Evolutionary conservation across 1,140 invertebrate genomes (phyloP).

Genomic region (Lasioglossum baleicum): DNA sequence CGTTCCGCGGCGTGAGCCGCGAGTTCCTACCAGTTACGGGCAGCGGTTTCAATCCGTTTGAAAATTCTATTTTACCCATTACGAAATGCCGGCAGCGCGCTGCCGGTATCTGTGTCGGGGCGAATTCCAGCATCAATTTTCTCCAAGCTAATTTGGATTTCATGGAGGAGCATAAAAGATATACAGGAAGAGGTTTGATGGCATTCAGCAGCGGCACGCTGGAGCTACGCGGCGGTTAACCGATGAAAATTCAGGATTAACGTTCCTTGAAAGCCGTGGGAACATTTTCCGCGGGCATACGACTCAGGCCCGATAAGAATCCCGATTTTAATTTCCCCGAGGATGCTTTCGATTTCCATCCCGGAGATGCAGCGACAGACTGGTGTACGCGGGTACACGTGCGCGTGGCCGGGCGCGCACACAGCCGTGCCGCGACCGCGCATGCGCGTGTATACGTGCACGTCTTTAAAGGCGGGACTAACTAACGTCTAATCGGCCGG

Average conservation of each 20-base stretch:
- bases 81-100: slow-evolving; percentile 17
- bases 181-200: neutral
- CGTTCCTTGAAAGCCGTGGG: slow-evolving; percentile 32
- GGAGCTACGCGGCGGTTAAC: slow-evolving; percentile 31
- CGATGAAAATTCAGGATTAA: slow-evolving; percentile 36
- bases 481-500: slow-evolving; percentile 58
- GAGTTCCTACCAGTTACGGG: neutral
- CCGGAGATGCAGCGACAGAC: too few species aligned
- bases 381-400: neutral
- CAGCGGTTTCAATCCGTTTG: slow-evolving; percentile 9
- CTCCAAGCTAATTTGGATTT: slow-evolving; percentile 27
- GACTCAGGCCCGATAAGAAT: slow-evolving; percentile 19
- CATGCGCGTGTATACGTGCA: neutral
- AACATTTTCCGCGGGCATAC: slow-evolving; percentile 17
- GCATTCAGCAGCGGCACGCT: too few species aligned
- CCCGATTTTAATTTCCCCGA: slow-evolving; percentile 21
- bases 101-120: neutral
- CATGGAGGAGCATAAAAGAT: slow-evolving; percentile 2
- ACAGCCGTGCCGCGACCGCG: too few species aligned
- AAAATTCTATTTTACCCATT: slow-evolving; percentile 34
- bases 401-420: too few species aligned
- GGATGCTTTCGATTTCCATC: slow-evolving; percentile 40
- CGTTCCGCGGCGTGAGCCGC: too few species aligned
- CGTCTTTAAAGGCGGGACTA: slow-evolving; percentile 55
- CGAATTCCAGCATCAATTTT: slow-evolving; percentile 29